Conservation (phyloP, 2,888 invertebrate genomes). For the Hybos culiciformis region DNA sequence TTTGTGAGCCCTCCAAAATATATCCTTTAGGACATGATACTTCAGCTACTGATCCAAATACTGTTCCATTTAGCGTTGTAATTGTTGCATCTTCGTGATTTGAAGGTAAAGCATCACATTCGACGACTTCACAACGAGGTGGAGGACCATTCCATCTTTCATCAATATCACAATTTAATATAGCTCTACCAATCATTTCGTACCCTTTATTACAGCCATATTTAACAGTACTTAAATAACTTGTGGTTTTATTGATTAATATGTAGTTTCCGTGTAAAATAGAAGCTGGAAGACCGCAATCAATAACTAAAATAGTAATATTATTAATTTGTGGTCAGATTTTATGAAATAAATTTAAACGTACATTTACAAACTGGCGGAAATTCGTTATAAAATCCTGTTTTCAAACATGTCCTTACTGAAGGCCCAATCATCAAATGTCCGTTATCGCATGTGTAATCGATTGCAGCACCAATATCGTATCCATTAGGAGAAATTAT, state of each 20-base stretch:
- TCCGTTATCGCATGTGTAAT: conserved; percentile 74
- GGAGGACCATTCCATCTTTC: conserved; percentile 91
- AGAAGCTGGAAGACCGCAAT: conserved; percentile 79
- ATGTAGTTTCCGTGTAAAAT: conserved; percentile 69
- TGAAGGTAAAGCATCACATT: conserved; percentile 54
- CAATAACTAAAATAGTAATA: conserved; percentile 48
- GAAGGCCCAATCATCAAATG: conserved; percentile 78
- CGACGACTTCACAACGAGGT: conserved; percentile 70
- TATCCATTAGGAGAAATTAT: conserved; percentile 61
- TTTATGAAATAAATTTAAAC: conserved; percentile 25
- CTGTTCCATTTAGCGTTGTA: conserved; percentile 52
- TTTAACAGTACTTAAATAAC: conserved; percentile 75
- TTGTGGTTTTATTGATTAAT: conserved; percentile 70
- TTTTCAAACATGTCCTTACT: conserved; percentile 70
- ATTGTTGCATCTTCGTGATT: conserved; percentile 37
- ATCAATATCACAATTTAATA: conserved; percentile 79
- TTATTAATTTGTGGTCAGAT: too few species aligned
- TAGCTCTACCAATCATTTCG: conserved; percentile 71
- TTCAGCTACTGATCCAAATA: conserved; percentile 58
- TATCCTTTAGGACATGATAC: conserved; percentile 61
- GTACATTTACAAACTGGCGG: conserved; percentile 88
- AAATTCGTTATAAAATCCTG: conserved; percentile 87
- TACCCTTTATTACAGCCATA: conserved; percentile 72
- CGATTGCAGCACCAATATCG: conserved; percentile 68
- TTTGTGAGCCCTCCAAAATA: conserved; percentile 50